Conservation (phyloP, 2,888 invertebrate species). For the Corythucha ciliata region DNA sequence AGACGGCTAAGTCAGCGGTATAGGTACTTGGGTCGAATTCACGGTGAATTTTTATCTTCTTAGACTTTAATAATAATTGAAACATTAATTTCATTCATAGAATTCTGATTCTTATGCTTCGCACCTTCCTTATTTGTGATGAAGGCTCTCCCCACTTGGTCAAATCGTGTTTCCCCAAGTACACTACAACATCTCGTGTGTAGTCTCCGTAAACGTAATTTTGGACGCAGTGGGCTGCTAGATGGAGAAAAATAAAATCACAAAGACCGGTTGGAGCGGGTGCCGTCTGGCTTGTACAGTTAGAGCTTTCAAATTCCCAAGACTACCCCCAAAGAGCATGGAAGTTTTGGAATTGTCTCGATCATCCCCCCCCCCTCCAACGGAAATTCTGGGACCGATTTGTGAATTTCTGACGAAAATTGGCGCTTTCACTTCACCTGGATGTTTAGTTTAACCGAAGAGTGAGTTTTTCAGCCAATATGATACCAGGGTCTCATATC, state of each 20-base stretch:
- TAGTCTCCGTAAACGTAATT: constrained; percentile 22
- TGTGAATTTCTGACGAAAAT: too few relatives aligned
- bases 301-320: too few relatives aligned
- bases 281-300: too few relatives aligned
- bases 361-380: too few relatives aligned
- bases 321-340: too few relatives aligned
- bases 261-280: neutral
- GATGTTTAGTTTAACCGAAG: too few relatives aligned
- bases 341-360: too few relatives aligned
- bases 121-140: constrained; percentile 33
- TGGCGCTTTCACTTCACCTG: too few relatives aligned
- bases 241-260: neutral
- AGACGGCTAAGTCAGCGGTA: constrained; percentile 38
- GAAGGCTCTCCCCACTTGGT: constrained; percentile 38
- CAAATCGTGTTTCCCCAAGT: constrained; percentile 38
- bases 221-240: constrained; percentile 31
- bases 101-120: constrained; percentile 4
- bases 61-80: constrained; percentile 18
- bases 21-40: constrained; percentile 31
- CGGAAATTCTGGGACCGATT: too few relatives aligned
- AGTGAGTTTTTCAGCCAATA: too few relatives aligned
- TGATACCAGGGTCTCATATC: too few relatives aligned
- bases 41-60: constrained; percentile 29
- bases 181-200: constrained; percentile 29
- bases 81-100: too few relatives aligned